Evolutionary conservation across 2,888 invertebrate genomes (phyloP).

Genomic region (Dugesia japonica): DNA sequence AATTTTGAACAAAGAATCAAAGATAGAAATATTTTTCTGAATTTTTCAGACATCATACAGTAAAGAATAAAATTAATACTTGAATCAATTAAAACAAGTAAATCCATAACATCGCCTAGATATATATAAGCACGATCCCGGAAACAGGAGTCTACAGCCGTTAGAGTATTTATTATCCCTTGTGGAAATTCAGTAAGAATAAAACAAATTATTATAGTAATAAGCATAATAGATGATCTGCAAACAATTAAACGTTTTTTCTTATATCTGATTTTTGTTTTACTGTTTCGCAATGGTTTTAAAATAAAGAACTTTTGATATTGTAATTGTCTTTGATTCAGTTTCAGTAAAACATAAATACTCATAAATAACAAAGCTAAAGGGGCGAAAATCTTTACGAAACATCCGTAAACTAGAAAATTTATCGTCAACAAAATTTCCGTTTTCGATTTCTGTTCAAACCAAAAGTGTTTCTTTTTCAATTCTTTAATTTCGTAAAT

Average conservation of each 20-base stretch:
- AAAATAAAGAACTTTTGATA: background rate
- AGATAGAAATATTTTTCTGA: conserved; percentile 53
- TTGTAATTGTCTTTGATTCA: background rate
- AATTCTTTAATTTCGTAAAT: conserved; percentile 56
- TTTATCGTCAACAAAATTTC: background rate
- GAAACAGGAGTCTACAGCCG: conserved; percentile 50
- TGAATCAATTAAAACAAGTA: conserved; percentile 72
- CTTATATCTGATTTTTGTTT: background rate
- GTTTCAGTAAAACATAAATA: background rate
- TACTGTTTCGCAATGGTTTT: background rate
- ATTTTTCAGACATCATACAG: conserved; percentile 81
- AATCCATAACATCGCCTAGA: conserved; percentile 66
- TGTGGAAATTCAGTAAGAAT: conserved; percentile 71
- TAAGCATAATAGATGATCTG: conserved; percentile 67
- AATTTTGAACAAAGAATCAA: background rate
- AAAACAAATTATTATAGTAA: conserved; percentile 64
- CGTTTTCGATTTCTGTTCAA: background rate
- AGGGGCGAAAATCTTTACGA: background rate
- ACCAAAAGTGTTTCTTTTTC: conserved; percentile 34
- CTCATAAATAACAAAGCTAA: background rate
- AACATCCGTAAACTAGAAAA: conserved; percentile 22
- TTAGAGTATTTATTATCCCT: conserved; percentile 43
- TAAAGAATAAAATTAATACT: conserved; percentile 82
- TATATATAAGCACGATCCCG: conserved; percentile 52
- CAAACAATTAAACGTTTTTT: conserved; percentile 39